These are phyloP conservation scores for Chondrilla cf. caribensis DNA, from an alignment of 37 sponge, comb jelly and placozoan species.

Conservation along the genomic window DNA sequence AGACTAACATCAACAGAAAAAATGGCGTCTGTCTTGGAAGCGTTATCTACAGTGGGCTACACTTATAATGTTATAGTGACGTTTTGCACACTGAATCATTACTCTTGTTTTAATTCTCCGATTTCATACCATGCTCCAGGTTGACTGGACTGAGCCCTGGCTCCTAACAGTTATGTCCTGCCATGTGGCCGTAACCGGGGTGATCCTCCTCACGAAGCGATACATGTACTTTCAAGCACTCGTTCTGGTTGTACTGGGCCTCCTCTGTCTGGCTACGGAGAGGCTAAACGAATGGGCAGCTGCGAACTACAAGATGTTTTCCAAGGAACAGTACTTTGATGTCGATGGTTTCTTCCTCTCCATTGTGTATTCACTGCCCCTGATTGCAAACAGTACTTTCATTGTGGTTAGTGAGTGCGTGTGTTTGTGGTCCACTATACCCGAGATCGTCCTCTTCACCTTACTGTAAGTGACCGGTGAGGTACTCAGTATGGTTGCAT, in stretches of 20 bases:
- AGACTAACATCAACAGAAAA: too few relatives aligned
- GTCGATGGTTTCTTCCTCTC: constrained; percentile 9
- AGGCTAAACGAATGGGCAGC: constrained; percentile 15
- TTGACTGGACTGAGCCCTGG: constrained; percentile 22
- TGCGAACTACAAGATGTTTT: not conserved
- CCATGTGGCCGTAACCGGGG: not conserved
- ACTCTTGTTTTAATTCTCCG: not conserved
- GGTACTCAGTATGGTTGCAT: too few relatives aligned
- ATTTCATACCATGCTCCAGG: not conserved
- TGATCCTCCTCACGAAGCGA: not conserved
- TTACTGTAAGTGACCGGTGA: too few relatives aligned
- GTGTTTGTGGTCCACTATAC: too few relatives aligned
- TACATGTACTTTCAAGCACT: not conserved
- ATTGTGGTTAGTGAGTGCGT: constrained; percentile 29
- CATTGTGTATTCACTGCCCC: constrained; percentile 10
- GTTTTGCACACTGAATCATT: too few relatives aligned
- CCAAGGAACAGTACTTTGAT: constrained; percentile 30
- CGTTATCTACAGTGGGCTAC: too few relatives aligned
- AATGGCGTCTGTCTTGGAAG: too few relatives aligned
- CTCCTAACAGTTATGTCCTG: not conserved
- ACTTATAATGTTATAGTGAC: too few relatives aligned
- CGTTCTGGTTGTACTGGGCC: not conserved
- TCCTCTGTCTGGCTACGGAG: not conserved
- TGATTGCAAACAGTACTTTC: constrained; percentile 15
- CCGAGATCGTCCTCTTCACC: too few relatives aligned